These are phyloP conservation scores for Actenoides hombroni DNA, from an alignment of 2,113 vertebrate genomes.

Conservation along the genomic window DNA sequence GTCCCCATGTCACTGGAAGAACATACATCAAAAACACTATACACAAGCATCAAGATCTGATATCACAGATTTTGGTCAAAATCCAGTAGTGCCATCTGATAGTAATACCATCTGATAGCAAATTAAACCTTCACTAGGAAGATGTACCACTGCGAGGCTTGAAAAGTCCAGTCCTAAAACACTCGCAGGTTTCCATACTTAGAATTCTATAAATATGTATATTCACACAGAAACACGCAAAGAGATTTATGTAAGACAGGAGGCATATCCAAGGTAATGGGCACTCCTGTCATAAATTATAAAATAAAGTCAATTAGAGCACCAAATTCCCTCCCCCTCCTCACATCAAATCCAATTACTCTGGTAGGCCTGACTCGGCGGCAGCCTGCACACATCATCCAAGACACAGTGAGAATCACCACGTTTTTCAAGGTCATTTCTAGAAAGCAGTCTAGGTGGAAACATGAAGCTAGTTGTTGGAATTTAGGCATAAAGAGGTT, in stretches of 20 bases:
- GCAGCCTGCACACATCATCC: neutral
- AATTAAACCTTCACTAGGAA: neutral
- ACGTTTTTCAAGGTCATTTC: slow-evolving; percentile 29
- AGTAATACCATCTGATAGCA: neutral
- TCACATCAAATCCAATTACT: slow-evolving; percentile 51
- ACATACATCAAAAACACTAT: neutral
- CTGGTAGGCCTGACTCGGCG: neutral
- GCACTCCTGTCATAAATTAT: slow-evolving; percentile 17
- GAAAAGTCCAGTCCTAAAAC: neutral
- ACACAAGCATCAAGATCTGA: neutral
- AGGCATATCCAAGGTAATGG: neutral
- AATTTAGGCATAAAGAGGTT: neutral
- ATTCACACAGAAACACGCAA: neutral
- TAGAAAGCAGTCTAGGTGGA: neutral
- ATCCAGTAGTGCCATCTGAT: neutral
- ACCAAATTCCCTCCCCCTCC: slow-evolving; percentile 30
- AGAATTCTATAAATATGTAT: slow-evolving; percentile 38
- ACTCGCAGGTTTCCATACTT: neutral
- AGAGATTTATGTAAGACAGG: slow-evolving; percentile 23
- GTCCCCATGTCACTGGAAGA: accelerated
- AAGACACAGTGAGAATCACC: neutral
- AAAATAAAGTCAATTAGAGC: slow-evolving; percentile 63
- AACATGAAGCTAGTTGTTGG: neutral
- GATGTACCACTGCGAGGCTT: neutral
- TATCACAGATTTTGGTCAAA: neutral